phyloP scores from a whole-genome alignment of 2,888 invertebrate genomes.

The Lymantria dispar region DNA sequence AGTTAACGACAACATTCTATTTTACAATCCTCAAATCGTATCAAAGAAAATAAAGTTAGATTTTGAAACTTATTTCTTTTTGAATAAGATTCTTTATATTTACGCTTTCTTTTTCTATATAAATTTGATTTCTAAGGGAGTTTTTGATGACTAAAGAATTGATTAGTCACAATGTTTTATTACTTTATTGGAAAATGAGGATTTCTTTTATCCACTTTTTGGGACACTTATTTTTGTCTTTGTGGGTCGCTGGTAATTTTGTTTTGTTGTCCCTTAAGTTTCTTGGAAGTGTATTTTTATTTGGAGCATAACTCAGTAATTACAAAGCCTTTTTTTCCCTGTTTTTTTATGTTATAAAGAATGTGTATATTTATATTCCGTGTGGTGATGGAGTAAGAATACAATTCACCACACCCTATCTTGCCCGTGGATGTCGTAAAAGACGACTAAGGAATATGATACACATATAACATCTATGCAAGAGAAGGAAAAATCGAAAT shows the following conservation, averaged over 20 bases:
- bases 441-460: too few species aligned
- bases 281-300: background rate
- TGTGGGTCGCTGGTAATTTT: constrained; percentile 24
- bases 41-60: constrained; percentile 12
- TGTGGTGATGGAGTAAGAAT: too few species aligned
- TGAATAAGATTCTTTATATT: constrained; percentile 12
- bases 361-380: too few species aligned
- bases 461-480: too few species aligned
- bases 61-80: constrained; percentile 23
- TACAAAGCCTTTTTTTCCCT: too few species aligned
- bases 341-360: too few species aligned
- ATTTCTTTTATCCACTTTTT: constrained; percentile 33
- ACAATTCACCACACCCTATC: too few species aligned
- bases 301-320: too few species aligned
- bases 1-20: constrained; percentile 34
- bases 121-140: constrained; percentile 24
- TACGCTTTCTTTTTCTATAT: background rate
- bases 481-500: too few species aligned
- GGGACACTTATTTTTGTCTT: constrained; percentile 19
- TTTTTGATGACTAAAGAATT: constrained; percentile 54
- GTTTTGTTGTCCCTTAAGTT: constrained; percentile 3
- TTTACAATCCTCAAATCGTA: constrained; percentile 20
- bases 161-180: constrained; percentile 55
- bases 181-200: constrained; percentile 41
- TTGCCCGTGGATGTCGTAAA: too few species aligned